Evolutionary conservation across 1,140 invertebrate genomes (phyloP), one percentile per base, ranked within the genome.

Genomic region (Caerostris darwini): DNA sequence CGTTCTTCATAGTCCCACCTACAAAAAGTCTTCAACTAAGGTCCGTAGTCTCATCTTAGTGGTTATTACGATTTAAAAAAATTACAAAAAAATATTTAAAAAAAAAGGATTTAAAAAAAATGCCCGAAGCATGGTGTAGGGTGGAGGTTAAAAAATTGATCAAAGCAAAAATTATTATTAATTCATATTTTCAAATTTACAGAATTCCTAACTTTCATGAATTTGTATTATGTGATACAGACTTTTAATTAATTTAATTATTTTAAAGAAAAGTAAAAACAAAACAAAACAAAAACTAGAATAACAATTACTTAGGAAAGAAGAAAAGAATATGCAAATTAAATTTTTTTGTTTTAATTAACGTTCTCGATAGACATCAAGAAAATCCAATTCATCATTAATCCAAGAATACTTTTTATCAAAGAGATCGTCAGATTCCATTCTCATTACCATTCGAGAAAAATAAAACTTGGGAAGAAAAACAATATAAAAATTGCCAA

Each of bases 111-210:
- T 87, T 87, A 8, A 61, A 61, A 86, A 87, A 87, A 87, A 19
- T 59, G 57, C 85, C 56, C 8, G 34, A 57, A 3, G 82, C 34
- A 34, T 34, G 0, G 2, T 1, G 12, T 57, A 53, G 85, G 34
- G 83, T 53, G 91, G 71, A 61, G 34, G 34, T 59, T 86, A 86
- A 93, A 93, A 61, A 93, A 93, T 93, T 93, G 91, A 93, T 93
- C 91, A 93, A 93, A 86, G 77, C 64, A 34, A 34, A 34, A 34
- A 34, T 34, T 1, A 34, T 34, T 34, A 34, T 34, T 34, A 34
- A 34, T 34, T 34, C 34, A 34, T 34, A 2, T 34, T 34, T 34
- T 34, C 34, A 34, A 34, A 34, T 34, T 1, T 34, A 34, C 34
- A 34, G 2, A 34, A 1, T 34, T 34, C 34, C 0, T 34, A 34